A percentile compares a stretch with the other conserved stretches of the same genome.
Evolutionary conservation across 2,113 vertebrate genomes (phyloP).

Genomic region (Chaetodon auriga): DNA sequence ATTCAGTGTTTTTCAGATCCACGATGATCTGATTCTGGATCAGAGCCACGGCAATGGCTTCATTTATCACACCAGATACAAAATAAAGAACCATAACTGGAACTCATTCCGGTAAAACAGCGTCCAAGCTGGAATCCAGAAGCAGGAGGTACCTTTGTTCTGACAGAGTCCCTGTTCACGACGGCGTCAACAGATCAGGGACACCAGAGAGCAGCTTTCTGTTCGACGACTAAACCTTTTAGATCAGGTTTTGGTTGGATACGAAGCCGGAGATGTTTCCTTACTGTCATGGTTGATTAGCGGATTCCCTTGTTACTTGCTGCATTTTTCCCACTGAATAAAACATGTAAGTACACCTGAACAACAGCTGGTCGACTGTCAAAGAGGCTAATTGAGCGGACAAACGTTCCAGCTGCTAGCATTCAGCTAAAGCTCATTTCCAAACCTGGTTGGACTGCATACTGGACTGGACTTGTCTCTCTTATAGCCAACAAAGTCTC

Average conservation of each 20-base stretch:
- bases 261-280: neutral
- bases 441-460: neutral
- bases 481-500: neutral
- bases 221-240: neutral
- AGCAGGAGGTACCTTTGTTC: neutral
- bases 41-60: neutral
- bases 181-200: neutral
- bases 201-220: neutral
- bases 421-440: conserved; percentile 2
- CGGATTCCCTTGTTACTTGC: neutral
- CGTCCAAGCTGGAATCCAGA: neutral
- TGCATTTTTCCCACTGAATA: too few species aligned
- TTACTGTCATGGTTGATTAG: neutral
- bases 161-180: neutral
- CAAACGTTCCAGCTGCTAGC: conserved; percentile 1
- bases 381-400: conserved; percentile 7
- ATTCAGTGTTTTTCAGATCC: conserved; percentile 18
- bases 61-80: conserved; percentile 37
- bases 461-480: neutral
- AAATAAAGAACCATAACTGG: conserved; percentile 16
- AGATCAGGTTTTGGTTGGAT: neutral
- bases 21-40: conserved; percentile 40
- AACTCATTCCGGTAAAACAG: conserved; percentile 9
- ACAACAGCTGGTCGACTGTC: conserved; percentile 20
- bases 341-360: neutral